Evolutionary conservation across 2,113 vertebrate species (phyloP), one percentile per base, ranked within the genome.

Genomic region (Parotia lawesii): DNA sequence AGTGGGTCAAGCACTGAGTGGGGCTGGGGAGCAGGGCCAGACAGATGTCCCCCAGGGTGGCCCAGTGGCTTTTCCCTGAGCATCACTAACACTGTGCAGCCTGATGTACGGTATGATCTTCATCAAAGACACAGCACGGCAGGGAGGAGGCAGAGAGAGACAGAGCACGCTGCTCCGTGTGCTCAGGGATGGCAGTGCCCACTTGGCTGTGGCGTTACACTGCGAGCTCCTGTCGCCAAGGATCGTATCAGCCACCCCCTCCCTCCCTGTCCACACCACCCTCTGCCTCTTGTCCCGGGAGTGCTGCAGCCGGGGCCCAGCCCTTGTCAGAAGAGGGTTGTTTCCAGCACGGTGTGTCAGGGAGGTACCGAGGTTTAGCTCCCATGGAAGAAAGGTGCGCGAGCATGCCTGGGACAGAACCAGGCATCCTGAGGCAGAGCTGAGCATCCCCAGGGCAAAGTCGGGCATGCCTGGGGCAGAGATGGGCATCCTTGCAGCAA

Each of bases 181-280:
- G 38, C 53, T 78, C 23, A 1, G 58, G 17, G 74, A 11, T 6
- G 58, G 66, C 73, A 40, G 38, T 8, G 85, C 76, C 70, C 15
- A 1, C 48, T 88, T 21, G n/a, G 42, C 79, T 24, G 4, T 1
- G 9, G 51, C 6, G 0, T 23, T 50, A 1, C 20, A 47, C 83
- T 22, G 70, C 7, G 0, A n/a, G 8, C 48, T 62, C 76, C 44
- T 50, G 40, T 53, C 57, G 5, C 31, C 56, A n/a, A 5, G 79
- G 21, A 15, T 66, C 61, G 2, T 0, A 40, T 10, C 72, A 16
- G 0, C 12, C 20, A 12, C 15, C 19, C 10, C 17, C 27, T 22
- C 35, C 40, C 40, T 33, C 21, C 37, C 25, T 37, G 13, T 37
- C 54, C 14, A 2, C 25, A 4, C 22, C 37, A 27, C 9, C 31